A percentile compares a stretch with the other conserved stretches of the same genome.
These are phyloP conservation scores for Chloroceryle amazona DNA, from an alignment of 2,797 vertebrate genomes.

Conservation along the genomic window DNA sequence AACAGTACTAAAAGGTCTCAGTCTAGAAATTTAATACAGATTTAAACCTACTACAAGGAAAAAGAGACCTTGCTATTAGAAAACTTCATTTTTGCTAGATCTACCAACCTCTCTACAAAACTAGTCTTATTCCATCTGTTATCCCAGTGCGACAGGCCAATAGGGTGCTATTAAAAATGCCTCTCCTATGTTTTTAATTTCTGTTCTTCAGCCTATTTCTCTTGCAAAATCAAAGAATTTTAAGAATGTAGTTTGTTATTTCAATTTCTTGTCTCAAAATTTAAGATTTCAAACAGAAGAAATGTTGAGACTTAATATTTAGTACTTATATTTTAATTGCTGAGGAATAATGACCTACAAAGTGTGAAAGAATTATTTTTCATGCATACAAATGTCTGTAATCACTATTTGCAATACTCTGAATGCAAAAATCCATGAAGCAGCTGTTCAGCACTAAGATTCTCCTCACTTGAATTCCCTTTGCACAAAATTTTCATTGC, in stretches of 20 bases:
- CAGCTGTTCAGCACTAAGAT: background rate
- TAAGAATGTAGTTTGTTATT: background rate
- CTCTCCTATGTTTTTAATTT: background rate
- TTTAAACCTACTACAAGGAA: background rate
- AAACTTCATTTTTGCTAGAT: background rate
- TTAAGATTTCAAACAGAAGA: background rate
- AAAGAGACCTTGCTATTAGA: background rate
- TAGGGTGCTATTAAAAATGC: background rate
- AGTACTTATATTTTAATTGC: background rate
- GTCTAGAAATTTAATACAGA: background rate
- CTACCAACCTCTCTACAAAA: background rate
- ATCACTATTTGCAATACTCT: background rate
- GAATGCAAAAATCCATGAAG: background rate
- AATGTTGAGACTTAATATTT: background rate
- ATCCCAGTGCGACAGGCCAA: background rate
- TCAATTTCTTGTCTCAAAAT: background rate
- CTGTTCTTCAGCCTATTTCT: background rate
- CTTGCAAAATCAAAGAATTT: background rate
- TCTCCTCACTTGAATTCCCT: background rate
- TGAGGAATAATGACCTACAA: background rate
- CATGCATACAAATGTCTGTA: background rate
- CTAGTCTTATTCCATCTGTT: background rate
- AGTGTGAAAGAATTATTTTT: background rate
- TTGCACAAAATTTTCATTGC: background rate
- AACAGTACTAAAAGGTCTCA: background rate